Evolutionary conservation across 2,113 vertebrate species (phyloP).

Genomic region (Labeo rohita): DNA sequence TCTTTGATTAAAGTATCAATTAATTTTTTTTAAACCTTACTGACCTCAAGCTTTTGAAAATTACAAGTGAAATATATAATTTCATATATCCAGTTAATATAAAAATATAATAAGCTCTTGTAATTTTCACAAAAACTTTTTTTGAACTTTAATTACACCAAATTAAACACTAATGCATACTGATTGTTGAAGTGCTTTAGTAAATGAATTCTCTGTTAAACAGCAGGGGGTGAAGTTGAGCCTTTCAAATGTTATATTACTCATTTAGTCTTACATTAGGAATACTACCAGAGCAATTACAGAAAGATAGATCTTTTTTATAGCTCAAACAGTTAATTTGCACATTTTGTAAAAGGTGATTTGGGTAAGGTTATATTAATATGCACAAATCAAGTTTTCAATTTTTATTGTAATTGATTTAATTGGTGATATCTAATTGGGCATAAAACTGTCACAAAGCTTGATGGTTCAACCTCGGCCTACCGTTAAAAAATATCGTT

Average conservation of each 20-base stretch:
- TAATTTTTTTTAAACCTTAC: not conserved
- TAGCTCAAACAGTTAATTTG: not conserved
- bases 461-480: not conserved
- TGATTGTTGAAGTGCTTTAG: not conserved
- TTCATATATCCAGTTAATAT: not conserved
- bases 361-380: not conserved
- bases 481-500: not conserved
- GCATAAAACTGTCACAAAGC: not conserved
- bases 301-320: not conserved
- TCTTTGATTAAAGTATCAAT: not conserved
- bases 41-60: not conserved
- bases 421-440: not conserved
- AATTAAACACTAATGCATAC: not conserved
- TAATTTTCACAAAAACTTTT: not conserved
- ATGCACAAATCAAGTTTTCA: not conserved
- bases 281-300: not conserved
- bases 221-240: slow-evolving; percentile 22
- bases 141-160: not conserved
- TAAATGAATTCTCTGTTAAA: not conserved
- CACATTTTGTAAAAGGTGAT: not conserved
- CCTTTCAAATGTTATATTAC: not conserved
- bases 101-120: not conserved
- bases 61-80: not conserved
- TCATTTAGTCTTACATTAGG: not conserved
- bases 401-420: not conserved